Evolutionary conservation across 2,797 vertebrate species (phyloP), one percentile per base, ranked within the genome.

Genomic region (Centropyge bicolor): DNA sequence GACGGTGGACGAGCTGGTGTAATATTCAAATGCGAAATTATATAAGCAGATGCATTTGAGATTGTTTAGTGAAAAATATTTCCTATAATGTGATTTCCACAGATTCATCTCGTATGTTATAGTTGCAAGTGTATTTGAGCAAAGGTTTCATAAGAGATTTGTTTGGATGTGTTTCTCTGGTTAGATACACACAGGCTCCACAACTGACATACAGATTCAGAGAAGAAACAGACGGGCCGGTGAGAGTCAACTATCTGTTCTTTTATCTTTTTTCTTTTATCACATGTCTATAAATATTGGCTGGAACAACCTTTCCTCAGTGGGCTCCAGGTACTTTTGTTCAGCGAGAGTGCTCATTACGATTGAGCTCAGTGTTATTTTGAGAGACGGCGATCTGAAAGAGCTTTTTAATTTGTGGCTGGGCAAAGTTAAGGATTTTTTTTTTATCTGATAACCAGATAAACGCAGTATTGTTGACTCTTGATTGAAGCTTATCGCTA

Each of bases 211-310:
- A 76, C 87, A 85, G 76, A 88, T 87, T 82, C 64, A 87, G 80
- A 92, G 87, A 88, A 88, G 83, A 88, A 85, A 84, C 65, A 82
- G 82, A 88, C 84, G 69, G 84, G 88, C 79, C 43, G 68, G 56
- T 81, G 82, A 90, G 82, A 90, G 88, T 87, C 85, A 91, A 81
- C 83, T 86, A 86, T 88, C 63, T 72, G 70, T 70, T 89, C 88
- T 92, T 94, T 92, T 84, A 91, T 93, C 90, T 86, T 81, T 82
- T 87, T 70, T 76, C 83, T 92, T 84, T 91, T 61, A 91, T 86
- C 78, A 56, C 81, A 74, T 82, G 74, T 91, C 88, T 89, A 86
- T 88, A 91, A 92, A 92, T 92, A 91, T 89, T 89, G 87, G 78
- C 84, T 88, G 76, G 76, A 92, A 90, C 85, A 87, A 74, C 84